Evolutionary conservation across 2,888 invertebrate genomes (phyloP).

Genomic region (Caenorhabditis panamensis): DNA sequence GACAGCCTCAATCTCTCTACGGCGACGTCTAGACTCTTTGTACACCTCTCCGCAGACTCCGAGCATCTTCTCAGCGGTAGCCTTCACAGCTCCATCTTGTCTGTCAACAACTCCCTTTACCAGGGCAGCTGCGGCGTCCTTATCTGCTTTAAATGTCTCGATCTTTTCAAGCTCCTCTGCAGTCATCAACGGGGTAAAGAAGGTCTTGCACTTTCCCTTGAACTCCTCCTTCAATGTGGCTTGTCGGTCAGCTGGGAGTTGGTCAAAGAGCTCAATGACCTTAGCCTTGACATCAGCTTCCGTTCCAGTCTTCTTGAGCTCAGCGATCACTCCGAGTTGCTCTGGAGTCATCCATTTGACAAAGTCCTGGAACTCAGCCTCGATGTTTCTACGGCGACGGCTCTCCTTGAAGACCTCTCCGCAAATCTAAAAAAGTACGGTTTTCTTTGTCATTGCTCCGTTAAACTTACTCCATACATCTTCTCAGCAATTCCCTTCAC

Average conservation of each 20-base stretch:
- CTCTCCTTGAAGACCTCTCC: constrained; percentile 42
- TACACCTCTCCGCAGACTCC: background rate
- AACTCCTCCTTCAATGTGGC: constrained; percentile 50
- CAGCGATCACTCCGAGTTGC: constrained; percentile 47
- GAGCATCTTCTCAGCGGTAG: constrained; percentile 48
- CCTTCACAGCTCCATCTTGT: constrained; percentile 58
- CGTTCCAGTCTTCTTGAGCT: constrained; percentile 44
- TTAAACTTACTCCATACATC: constrained; percentile 8
- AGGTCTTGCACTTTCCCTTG: constrained; percentile 66
- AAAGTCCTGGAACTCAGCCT: constrained; percentile 40
- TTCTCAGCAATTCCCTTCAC: constrained; percentile 40
- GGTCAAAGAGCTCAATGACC: constrained; percentile 68
- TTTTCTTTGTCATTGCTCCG: too few relatives aligned
- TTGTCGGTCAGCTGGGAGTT: constrained; percentile 58
- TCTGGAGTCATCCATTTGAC: constrained; percentile 56
- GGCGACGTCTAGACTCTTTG: constrained; percentile 20
- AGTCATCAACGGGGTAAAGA: constrained; percentile 58
- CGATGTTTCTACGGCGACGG: constrained; percentile 39
- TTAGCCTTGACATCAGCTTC: constrained; percentile 68
- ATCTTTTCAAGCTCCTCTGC: constrained; percentile 56
- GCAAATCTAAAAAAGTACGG: constrained; percentile 19
- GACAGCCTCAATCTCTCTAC: constrained; percentile 41
- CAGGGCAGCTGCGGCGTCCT: constrained; percentile 47
- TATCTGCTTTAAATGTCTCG: constrained; percentile 42
- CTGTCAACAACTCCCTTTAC: constrained; percentile 57